These are phyloP conservation scores for Gnathonemus echidnorhynchus DNA, from an alignment of 2,113 vertebrate species.

Conservation along the genomic window DNA sequence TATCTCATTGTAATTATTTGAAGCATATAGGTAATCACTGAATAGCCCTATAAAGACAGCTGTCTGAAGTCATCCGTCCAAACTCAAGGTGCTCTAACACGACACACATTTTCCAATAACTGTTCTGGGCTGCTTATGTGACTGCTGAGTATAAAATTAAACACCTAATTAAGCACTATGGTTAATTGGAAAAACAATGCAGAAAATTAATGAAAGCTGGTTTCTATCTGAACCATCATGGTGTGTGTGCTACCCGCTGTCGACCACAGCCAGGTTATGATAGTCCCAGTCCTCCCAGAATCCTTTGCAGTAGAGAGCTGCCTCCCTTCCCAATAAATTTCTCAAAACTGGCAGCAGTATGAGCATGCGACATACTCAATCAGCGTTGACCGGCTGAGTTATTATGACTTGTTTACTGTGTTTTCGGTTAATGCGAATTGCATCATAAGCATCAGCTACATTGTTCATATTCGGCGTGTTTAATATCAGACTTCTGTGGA, in stretches of 20 bases:
- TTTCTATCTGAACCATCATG: neutral
- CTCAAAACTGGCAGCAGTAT: neutral
- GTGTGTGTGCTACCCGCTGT: neutral
- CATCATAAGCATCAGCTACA: neutral
- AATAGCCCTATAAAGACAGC: neutral
- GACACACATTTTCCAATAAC: neutral
- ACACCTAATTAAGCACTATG: neutral
- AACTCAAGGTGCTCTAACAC: neutral
- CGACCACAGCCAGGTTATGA: neutral
- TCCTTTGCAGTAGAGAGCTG: neutral
- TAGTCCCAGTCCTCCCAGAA: neutral
- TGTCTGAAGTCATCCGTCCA: neutral
- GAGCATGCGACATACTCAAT: neutral
- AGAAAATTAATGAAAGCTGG: neutral
- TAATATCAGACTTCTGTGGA: neutral
- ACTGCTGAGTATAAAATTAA: neutral
- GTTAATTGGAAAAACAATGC: neutral
- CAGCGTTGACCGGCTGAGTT: neutral
- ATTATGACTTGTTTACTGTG: neutral
- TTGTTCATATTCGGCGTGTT: neutral
- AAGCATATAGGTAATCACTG: neutral
- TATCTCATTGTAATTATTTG: neutral
- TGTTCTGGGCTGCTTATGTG: neutral
- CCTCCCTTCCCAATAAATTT: neutral
- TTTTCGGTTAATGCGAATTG: neutral